These are phyloP conservation scores for Anodontia alba DNA, from an alignment of 2,888 invertebrate species.

Conservation along the genomic window DNA sequence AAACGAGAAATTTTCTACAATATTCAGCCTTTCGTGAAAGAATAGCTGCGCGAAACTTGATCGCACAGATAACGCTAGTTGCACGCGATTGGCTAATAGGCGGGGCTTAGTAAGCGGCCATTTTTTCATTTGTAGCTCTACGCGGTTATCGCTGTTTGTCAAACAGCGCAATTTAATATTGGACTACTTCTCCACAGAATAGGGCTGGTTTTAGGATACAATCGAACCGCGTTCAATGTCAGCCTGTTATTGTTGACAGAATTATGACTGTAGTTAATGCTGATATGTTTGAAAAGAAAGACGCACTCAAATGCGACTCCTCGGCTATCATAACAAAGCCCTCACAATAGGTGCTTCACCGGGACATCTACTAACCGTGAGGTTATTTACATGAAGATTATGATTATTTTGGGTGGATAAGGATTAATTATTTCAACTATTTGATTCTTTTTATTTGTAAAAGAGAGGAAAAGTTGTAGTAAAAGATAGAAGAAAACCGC, in stretches of 20 bases:
- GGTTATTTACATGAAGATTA: constrained; percentile 35
- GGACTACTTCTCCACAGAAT: neutral
- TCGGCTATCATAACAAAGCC: constrained; percentile 27
- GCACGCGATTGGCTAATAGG: constrained; percentile 48
- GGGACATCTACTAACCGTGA: constrained; percentile 16
- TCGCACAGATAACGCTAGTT: constrained; percentile 41
- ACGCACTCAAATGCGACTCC: constrained; percentile 9
- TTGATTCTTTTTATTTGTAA: neutral
- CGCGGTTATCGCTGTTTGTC: neutral
- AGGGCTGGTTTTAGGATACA: constrained; percentile 10
- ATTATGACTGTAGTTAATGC: constrained; percentile 27
- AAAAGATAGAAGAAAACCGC: neutral
- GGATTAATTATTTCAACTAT: constrained; percentile 34
- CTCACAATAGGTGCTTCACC: constrained; percentile 31
- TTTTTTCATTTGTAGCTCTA: neutral
- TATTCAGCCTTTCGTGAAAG: constrained; percentile 19
- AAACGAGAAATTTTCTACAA: constrained; percentile 33
- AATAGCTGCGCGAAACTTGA: constrained; percentile 44
- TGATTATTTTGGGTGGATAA: constrained; percentile 34
- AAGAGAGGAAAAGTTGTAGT: neutral
- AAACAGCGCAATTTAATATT: neutral
- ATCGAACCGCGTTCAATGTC: constrained; percentile 33
- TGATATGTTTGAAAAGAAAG: neutral
- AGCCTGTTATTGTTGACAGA: constrained; percentile 29
- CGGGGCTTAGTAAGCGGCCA: constrained; percentile 27